phyloP scores from a whole-genome alignment of 2,888 invertebrate genomes.

The Tipula vernalis region DNA sequence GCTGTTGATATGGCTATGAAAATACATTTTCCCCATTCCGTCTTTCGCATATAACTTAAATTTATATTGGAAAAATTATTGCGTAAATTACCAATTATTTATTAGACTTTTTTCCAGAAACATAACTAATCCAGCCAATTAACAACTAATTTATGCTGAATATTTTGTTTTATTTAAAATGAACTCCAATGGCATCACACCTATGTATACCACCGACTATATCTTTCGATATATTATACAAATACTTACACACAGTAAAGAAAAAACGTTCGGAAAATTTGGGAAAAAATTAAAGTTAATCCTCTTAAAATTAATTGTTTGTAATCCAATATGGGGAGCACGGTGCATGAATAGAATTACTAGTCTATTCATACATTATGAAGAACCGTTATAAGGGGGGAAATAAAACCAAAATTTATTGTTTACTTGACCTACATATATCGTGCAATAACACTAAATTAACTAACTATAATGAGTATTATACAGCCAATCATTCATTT shows the following conservation, averaged over 20 bases:
- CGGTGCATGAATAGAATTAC: too few relatives aligned
- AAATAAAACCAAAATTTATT: too few relatives aligned
- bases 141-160: not conserved
- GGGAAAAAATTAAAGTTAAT: not conserved
- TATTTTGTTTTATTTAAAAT: not conserved
- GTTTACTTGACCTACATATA: too few relatives aligned
- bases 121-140: not conserved
- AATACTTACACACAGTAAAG: too few relatives aligned
- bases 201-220: not conserved
- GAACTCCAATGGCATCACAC: not conserved
- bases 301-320: not conserved
- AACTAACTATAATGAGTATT: too few relatives aligned
- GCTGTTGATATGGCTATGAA: not conserved
- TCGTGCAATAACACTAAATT: too few relatives aligned
- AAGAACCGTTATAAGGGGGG: not conserved
- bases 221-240: not conserved
- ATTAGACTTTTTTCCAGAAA: not conserved
- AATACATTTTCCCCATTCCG: not conserved
- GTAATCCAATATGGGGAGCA: not conserved
- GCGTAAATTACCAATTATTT: not conserved
- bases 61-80: not conserved
- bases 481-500: too few relatives aligned
- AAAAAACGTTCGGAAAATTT: not conserved
- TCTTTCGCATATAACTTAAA: not conserved
- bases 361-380: not conserved